Evolutionary conservation across 1,140 invertebrate species (phyloP).

Genomic region (Lasaia peninsularis): DNA sequence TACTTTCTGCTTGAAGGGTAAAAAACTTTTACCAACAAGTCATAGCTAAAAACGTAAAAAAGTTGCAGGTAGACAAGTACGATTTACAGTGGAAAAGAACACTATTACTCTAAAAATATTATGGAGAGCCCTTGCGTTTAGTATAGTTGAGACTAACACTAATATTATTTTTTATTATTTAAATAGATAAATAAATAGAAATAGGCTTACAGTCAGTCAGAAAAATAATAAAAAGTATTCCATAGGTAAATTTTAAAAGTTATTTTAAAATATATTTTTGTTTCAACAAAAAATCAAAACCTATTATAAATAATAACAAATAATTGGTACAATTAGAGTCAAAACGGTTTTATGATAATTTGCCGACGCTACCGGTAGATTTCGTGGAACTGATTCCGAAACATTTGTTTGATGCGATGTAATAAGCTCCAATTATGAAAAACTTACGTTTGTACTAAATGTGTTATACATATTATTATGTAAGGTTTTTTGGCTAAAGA

Average conservation of each 20-base stretch:
- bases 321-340: conserved; percentile 52
- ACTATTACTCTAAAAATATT: no score
- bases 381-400: conserved; percentile 69
- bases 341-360: conserved; percentile 41
- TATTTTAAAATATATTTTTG: conserved; percentile 13
- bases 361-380: conserved; percentile 58
- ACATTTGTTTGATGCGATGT: conserved; percentile 71
- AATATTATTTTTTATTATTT: no score
- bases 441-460: conserved; percentile 41
- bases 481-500: conserved; percentile 3
- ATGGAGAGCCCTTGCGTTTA: no score
- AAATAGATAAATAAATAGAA: no score
- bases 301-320: conserved; percentile 43
- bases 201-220: no score
- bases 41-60: no score
- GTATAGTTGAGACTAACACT: no score
- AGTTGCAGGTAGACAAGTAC: no score
- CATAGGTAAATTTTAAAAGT: background rate
- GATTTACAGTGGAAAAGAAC: no score
- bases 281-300: conserved; percentile 16
- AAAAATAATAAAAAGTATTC: no score
- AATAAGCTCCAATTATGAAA: conserved; percentile 71
- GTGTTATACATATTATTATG: conserved; percentile 10
- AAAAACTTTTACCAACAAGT: no score
- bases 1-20: no score